Percentiles rank a stretch among this genome's conserved stretches.
Evolutionary conservation across 2,113 vertebrate genomes (phyloP).

Genomic region (Ammodytes marinus): DNA sequence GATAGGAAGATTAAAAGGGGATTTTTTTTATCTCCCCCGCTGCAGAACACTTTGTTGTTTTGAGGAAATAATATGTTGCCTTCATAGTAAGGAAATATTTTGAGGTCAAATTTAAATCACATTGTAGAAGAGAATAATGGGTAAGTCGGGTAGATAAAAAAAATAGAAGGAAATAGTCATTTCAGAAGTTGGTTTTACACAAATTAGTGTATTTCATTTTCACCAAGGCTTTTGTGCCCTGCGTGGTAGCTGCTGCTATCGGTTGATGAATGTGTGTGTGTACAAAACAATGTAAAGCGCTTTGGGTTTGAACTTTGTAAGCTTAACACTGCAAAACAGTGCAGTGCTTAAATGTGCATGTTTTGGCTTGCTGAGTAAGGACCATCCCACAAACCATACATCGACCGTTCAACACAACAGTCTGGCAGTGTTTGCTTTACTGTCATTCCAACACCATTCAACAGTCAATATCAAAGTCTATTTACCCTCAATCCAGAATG

Average conservation of each 20-base stretch:
- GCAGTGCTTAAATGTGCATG: not conserved
- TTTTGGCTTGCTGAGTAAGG: not conserved
- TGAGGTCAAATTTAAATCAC: conserved; percentile 19
- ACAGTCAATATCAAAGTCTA: not conserved
- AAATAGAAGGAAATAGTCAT: no score
- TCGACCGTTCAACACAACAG: not conserved
- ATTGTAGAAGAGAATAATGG: not conserved
- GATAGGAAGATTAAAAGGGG: conserved; percentile 57
- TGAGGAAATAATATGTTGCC: not conserved
- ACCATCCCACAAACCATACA: not conserved
- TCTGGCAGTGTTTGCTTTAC: not conserved
- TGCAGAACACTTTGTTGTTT: not conserved
- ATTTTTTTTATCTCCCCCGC: conserved; percentile 20
- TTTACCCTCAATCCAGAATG: not conserved
- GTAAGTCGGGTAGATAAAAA: not conserved
- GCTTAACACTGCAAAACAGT: not conserved
- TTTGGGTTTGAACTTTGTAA: no score
- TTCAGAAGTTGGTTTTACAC: no score
- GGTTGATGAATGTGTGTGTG: no score
- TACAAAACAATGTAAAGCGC: no score
- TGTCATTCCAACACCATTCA: not conserved
- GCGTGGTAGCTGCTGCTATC: no score
- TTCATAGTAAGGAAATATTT: not conserved
- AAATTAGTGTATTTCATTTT: not conserved
- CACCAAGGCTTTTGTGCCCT: not conserved